Evolutionary conservation across 2,113 vertebrate genomes (phyloP), one percentile per base, ranked within the genome.

Genomic region (Beaufortia kweichowensis): DNA sequence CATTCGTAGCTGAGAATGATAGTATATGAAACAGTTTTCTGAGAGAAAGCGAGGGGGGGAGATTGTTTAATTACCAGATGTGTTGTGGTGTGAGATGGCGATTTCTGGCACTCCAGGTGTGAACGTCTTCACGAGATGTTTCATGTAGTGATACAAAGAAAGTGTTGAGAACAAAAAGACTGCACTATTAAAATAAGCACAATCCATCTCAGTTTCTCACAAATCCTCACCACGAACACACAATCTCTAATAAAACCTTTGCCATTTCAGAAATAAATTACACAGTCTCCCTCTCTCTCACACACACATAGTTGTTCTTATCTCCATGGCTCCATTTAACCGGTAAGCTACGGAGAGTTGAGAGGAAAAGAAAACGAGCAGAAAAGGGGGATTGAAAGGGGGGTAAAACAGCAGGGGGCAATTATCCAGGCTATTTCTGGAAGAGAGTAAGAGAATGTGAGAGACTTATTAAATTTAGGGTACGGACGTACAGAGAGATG

Each of bases 51-150:
- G 56, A 74, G 77, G 60, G 3, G 46, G 2, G 35, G 73, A 75
- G 31, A 39, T 39, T 26, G 55, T 61, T 73, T 73, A 73, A 73
- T 73, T 73, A 61, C 39, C 57, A 73, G 70, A 73, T 61, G 70
- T 73, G 70, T 60, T 24, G 61, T 73, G 55, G 70, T 73, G 70
- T 31, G 35, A 43, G 57, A 60, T 61, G 57, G 70, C n/a, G 70
- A 73, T 73, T 73, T 73, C 39, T 60, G 24, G 70, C 70, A 46
- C 70, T 61, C 35, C 70, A 73, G 55, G 56, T 73, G 70, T 73
- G 57, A 73, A 73, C 46, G 56, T 73, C 70, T 73, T 46, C 70
- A 4, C 29, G 24, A 31, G 19, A 61, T 28, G 56, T 73, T 39
- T 46, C 35, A 28, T 59, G 55, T 59, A 39, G 11, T 21, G 21